Evolutionary conservation across 1,140 invertebrate species (phyloP).

Genomic region (Leptopilina clavipes): DNA sequence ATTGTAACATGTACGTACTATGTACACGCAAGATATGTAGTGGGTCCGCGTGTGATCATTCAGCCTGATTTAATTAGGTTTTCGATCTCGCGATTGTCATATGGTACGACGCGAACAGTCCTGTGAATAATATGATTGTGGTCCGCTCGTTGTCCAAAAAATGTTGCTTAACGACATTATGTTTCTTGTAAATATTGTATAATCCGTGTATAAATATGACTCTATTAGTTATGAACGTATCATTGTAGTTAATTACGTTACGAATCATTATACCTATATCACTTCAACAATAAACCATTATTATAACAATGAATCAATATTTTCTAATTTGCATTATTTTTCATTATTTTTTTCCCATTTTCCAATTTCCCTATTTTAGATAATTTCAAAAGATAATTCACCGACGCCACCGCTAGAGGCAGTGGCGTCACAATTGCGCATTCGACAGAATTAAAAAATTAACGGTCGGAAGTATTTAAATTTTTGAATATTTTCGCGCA

Average conservation of each 20-base stretch:
- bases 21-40: conserved; percentile 24
- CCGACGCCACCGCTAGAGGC: too few species aligned
- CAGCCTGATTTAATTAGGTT: conserved; percentile 32
- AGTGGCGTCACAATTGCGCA: too few species aligned
- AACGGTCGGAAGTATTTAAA: too few species aligned
- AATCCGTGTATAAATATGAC: conserved; percentile 75
- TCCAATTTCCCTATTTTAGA: too few species aligned
- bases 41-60: conserved; percentile 7
- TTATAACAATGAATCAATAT: conserved; percentile 63
- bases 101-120: conserved; percentile 47
- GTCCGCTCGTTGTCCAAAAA: conserved; percentile 66
- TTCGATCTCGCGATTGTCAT: conserved; percentile 9
- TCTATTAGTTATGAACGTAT: conserved; percentile 71
- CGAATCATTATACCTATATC: conserved; percentile 74
- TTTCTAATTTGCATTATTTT: neutral
- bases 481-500: too few species aligned
- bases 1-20: conserved; percentile 26
- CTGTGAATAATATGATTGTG: conserved; percentile 64
- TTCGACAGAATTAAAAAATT: too few species aligned
- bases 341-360: neutral
- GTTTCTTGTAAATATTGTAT: conserved; percentile 74
- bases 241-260: conserved; percentile 74
- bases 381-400: too few species aligned
- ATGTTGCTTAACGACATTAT: conserved; percentile 67
- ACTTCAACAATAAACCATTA: conserved; percentile 75